These are phyloP conservation scores for Mythimna impura DNA, from an alignment of 2,888 invertebrate species.

Conservation along the genomic window DNA sequence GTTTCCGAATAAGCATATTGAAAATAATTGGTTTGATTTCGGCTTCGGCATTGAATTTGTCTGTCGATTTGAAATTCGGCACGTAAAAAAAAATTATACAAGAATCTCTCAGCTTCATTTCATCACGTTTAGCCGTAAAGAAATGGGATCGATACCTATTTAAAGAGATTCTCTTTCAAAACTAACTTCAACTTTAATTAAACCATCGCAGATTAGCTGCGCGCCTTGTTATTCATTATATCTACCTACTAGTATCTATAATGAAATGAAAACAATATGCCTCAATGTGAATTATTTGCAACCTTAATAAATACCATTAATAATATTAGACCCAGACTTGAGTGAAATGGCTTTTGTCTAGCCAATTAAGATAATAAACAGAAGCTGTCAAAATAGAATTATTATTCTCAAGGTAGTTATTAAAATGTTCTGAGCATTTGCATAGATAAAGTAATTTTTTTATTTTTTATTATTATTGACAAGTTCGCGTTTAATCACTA, in stretches of 20 bases:
- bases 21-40: background rate
- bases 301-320: slow-evolving; percentile 33
- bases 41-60: background rate
- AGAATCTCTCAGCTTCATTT: background rate
- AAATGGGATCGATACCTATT: background rate
- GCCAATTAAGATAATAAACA: slow-evolving; percentile 21
- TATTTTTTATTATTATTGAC: too few species aligned
- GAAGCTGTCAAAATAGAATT: slow-evolving; percentile 29
- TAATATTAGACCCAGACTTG: slow-evolving; percentile 26
- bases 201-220: background rate
- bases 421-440: slow-evolving; percentile 24
- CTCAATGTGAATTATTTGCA: slow-evolving; percentile 22
- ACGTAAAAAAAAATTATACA: background rate
- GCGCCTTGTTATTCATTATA: background rate
- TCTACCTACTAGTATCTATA: background rate
- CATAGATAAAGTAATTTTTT: slow-evolving; percentile 2
- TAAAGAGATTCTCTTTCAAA: background rate
- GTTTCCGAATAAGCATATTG: too few species aligned
- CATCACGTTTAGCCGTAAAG: background rate
- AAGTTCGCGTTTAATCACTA: too few species aligned
- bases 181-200: slow-evolving; percentile 19
- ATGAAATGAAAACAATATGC: slow-evolving; percentile 11
- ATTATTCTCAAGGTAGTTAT: slow-evolving; percentile 21
- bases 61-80: background rate
- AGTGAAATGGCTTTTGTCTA: slow-evolving; percentile 35